Evolutionary conservation across 2,888 invertebrate species (phyloP).

Genomic region (Oxystoma pomonae): DNA sequence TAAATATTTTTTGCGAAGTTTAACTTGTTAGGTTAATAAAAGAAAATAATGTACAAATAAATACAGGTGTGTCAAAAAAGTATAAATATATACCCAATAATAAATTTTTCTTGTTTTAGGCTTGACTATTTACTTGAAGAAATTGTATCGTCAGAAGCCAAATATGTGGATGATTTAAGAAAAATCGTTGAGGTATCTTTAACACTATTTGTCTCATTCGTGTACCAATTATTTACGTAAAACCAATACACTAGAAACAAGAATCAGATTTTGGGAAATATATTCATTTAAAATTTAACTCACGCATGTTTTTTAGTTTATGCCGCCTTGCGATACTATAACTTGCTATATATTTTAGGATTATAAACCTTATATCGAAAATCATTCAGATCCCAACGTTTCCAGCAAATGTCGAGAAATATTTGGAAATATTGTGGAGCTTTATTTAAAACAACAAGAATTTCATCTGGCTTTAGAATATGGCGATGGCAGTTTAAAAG

Average conservation of each 20-base stretch:
- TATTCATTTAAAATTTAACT: too few species aligned
- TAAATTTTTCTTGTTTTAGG: too few species aligned
- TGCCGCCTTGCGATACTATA: background rate
- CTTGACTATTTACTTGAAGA: conserved; percentile 40
- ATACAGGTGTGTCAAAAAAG: too few species aligned
- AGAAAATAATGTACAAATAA: too few species aligned
- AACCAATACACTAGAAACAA: too few species aligned
- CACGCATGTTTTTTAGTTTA: too few species aligned
- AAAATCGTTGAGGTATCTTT: conserved; percentile 37
- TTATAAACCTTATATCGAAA: conserved; percentile 37
- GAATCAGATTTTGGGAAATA: too few species aligned
- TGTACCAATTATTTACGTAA: too few species aligned
- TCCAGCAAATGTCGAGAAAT: conserved; percentile 1
- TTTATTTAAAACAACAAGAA: conserved; percentile 32
- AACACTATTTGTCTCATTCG: too few species aligned
- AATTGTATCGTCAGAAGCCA: conserved; percentile 40
- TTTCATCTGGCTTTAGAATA: conserved; percentile 34
- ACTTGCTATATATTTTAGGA: conserved; percentile 31
- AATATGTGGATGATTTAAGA: conserved; percentile 38
- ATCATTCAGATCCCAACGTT: conserved; percentile 11
- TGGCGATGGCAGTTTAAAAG: conserved; percentile 30
- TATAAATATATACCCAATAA: too few species aligned
- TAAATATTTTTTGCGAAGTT: too few species aligned
- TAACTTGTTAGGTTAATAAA: too few species aligned
- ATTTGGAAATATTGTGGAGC: conserved; percentile 39